A percentile compares a stretch with the other conserved stretches of the same genome.
These are phyloP conservation scores for Suncus etruscus DNA, from an alignment of 2,113 vertebrate species.

Conservation along the genomic window DNA sequence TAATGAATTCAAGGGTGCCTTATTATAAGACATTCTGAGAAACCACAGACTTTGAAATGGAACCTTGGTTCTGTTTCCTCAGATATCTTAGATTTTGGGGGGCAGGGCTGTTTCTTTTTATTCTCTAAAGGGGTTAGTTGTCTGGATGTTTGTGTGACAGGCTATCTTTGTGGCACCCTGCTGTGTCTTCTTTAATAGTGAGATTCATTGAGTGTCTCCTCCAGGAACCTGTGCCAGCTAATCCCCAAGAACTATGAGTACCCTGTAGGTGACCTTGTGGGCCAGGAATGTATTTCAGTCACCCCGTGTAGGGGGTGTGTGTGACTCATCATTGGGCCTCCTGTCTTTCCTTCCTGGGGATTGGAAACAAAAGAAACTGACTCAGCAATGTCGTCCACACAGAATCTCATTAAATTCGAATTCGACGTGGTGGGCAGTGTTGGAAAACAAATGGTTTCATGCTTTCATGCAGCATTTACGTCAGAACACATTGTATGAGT, in stretches of 20 bases:
- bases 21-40: neutral
- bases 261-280: neutral
- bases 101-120: neutral
- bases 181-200: neutral
- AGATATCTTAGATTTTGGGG: neutral
- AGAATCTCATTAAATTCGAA: neutral
- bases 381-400: neutral
- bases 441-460: neutral
- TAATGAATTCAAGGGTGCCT: neutral
- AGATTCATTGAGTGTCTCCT: neutral
- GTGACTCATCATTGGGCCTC: neutral
- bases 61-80: slow-evolving; percentile 10
- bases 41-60: neutral
- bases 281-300: neutral
- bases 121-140: neutral
- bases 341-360: neutral
- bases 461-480: neutral
- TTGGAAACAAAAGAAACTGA: neutral
- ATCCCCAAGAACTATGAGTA: neutral
- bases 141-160: neutral
- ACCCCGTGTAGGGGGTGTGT: no score
- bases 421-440: neutral
- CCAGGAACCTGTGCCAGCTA: neutral
- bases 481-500: neutral
- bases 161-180: neutral